Evolutionary conservation across 2,888 invertebrate genomes (phyloP), one percentile per base, ranked within the genome.

Genomic region (Drosophila birchii): DNA sequence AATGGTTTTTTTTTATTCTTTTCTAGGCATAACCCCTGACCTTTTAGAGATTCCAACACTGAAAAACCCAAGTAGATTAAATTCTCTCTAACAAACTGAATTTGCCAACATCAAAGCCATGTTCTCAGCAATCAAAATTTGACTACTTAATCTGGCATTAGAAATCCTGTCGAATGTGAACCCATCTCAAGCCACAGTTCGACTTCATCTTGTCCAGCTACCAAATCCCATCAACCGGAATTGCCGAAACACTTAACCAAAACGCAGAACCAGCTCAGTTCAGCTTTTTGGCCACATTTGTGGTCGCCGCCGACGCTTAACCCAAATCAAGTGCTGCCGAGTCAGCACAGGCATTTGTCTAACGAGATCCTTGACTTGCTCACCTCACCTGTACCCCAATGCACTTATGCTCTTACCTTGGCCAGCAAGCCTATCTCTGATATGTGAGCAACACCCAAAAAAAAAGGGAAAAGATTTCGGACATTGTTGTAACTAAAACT

Each of bases 291-390:
- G 43, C 62, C 47, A 47, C 11, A 26, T 43, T 11, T 18, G 47
- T 36, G 66, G 75, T 23, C 18, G 18, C 12, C n/a, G 16, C 45
- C 23, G n/a, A 5, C 29, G 29, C 47, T 29, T 58, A 47, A 66
- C 72, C 72, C 76, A 75, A 76, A 73, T 73, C 76, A 73, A 76
- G 59, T 59, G 51, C 56, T 75, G 74, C 70, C 70, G 53, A 74
- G 76, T 74, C 74, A 74, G 74, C 76, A 67, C 29, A 34, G 59
- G 60, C 76, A 56, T 76, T 76, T 76, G 47, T 51, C 76, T 76
- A 74, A 74, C 76, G 74, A 74, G 76, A 60, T 74, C 39, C 59
- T 41, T 55, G 55, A 38, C 69, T 34, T 43, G 14, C 16, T n/a
- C 11, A n/a, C 18, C 45, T n/a, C 59, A 58, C 36, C 67, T 57